Percentiles rank a stretch among this genome's conserved stretches.
Evolutionary conservation across 1,140 invertebrate genomes (phyloP).

Genomic region (Cephus cinctus): DNA sequence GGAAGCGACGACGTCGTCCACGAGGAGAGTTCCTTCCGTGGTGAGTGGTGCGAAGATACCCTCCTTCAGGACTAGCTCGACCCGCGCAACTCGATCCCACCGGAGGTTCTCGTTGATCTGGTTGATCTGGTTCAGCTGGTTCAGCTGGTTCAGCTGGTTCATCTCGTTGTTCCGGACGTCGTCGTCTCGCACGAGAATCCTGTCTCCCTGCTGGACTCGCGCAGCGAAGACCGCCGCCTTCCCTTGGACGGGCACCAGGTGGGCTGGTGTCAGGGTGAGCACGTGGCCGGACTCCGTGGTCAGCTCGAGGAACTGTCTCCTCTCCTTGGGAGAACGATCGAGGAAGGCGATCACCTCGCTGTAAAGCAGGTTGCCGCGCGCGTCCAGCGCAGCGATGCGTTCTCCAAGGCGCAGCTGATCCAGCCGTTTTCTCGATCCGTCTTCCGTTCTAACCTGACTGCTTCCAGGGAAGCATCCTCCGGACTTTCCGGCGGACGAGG

Average conservation of each 20-base stretch:
- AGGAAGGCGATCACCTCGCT: constrained; percentile 89
- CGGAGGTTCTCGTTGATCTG: constrained; percentile 44
- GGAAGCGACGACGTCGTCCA: constrained; percentile 87
- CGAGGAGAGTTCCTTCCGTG: constrained; percentile 79
- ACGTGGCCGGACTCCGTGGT: constrained; percentile 67
- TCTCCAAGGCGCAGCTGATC: constrained; percentile 76
- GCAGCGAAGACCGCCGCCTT: constrained; percentile 62
- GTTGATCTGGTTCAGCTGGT: too few species aligned
- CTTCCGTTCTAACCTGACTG: constrained; percentile 60
- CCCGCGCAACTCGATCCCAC: constrained; percentile 64
- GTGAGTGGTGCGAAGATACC: constrained; percentile 93
- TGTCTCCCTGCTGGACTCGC: constrained; percentile 57
- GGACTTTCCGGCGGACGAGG: constrained; percentile 78
- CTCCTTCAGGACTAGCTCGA: constrained; percentile 58
- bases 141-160: constrained; percentile 39
- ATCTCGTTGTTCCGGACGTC: constrained; percentile 48
- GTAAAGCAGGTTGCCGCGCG: constrained; percentile 68
- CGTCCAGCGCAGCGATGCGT: constrained; percentile 72
- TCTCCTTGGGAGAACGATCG: constrained; percentile 70
- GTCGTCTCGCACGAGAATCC: constrained; percentile 53
- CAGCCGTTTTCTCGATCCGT: constrained; percentile 57
- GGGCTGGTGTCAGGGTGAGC: constrained; percentile 81
- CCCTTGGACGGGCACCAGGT: constrained; percentile 66
- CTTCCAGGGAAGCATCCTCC: constrained; percentile 78
- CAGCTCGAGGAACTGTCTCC: constrained; percentile 70